Evolutionary conservation across 1,140 invertebrate species (phyloP), one percentile per base, ranked within the genome.

Genomic region (Meloidogyne exigua): DNA sequence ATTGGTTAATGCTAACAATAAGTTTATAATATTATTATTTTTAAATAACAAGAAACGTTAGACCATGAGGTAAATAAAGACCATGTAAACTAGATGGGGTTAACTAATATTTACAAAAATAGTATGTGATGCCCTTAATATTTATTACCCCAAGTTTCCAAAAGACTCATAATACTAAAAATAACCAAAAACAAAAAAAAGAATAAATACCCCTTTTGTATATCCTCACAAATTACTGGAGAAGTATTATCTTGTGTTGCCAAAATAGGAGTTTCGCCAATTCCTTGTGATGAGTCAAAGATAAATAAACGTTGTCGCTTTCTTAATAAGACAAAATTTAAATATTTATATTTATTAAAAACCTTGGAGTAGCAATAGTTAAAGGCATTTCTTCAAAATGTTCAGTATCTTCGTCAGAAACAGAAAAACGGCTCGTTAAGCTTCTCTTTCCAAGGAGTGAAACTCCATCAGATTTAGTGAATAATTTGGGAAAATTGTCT

Each of bases 351-450:
- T n/a, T n/a, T n/a, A n/a, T n/a, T n/a, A n/a, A 25, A 73, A 79
- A 49, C 75, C 25, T 68, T 36, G 76, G 76, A 10, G 76, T 78
- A 57, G 76, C 76, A 68, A 78, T 75, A 36, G 76, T 77, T 25
- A 78, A 68, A 10, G 76, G 76, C 64, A 78, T 66, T 78, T 78
- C 76, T 69, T 78, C 76, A 25, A 26, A 73, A 25, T 32, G 36
- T 57, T 72, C 70, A 1, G 49, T 28, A 10, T 62, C 21, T 25
- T 73, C 49, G 10, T 57, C 49, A 57, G 49, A 57, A 57, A n/a
- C 49, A 57, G 49, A 57, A n/a, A 57, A 57, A 57, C 49, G 49
- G 5, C 18, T n/a, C 21, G 49, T 57, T 7, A 57, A 7, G n/a
- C n/a, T 57, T 57, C 49, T 57, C 49, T 57, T 57, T n/a, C 49